A percentile compares a stretch with the other conserved stretches of the same genome.
Conservation (phyloP, 1,140 invertebrate genomes). For the Lanistes nyassanus region DNA sequence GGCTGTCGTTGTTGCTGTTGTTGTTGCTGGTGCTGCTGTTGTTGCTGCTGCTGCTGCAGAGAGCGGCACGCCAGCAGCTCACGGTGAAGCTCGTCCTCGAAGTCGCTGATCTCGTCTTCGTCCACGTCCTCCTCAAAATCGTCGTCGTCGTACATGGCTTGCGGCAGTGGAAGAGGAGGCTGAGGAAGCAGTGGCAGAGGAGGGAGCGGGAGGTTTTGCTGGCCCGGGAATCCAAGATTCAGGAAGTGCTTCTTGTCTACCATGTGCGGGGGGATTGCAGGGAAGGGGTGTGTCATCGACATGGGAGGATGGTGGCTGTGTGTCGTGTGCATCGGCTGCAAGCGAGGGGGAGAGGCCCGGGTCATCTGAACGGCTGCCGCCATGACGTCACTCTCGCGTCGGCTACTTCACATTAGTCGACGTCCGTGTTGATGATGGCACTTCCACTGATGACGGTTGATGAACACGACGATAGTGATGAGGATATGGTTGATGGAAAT, state of each 20-base stretch:
- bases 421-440: too few species aligned
- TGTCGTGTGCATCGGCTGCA: not conserved
- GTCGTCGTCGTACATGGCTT: conserved; percentile 18
- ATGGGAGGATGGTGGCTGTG: not conserved
- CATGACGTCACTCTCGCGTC: not conserved
- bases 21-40: conserved; percentile 20
- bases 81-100: conserved; percentile 53
- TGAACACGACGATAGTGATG: too few species aligned
- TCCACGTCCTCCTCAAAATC: conserved; percentile 38
- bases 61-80: conserved; percentile 13
- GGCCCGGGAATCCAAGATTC: not conserved
- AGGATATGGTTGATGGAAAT: too few species aligned
- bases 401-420: too few species aligned
- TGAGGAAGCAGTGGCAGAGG: not conserved
- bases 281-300: not conserved
- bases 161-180: not conserved
- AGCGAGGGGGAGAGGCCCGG: conserved; percentile 9
- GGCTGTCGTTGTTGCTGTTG: conserved; percentile 33
- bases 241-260: conserved; percentile 6
- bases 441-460: too few species aligned
- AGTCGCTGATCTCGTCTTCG: conserved; percentile 59
- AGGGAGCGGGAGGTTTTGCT: not conserved
- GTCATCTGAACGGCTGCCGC: conserved; percentile 19
- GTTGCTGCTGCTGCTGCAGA: conserved; percentile 11
- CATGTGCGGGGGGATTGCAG: not conserved